Evolutionary conservation across 2,797 vertebrate genomes (phyloP).

Genomic region (Girardinus metallicus): DNA sequence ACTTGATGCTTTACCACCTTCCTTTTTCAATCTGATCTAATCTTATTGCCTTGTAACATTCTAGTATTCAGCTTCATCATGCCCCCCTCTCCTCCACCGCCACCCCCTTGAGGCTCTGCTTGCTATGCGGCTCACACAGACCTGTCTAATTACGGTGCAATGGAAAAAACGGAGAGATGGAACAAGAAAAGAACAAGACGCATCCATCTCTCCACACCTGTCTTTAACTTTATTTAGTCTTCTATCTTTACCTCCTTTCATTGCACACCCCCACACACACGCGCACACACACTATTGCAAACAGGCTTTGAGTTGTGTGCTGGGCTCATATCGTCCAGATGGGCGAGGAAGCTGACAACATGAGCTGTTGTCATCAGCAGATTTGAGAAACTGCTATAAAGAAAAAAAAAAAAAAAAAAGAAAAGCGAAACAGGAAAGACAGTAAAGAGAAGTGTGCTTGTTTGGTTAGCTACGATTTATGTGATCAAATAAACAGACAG

Average conservation of each 20-base stretch:
- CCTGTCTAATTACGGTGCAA: constrained; percentile 72
- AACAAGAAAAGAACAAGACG: constrained; percentile 54
- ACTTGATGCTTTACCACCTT: constrained; percentile 42
- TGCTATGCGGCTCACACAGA: constrained; percentile 69
- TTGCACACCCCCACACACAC: background rate
- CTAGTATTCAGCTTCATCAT: constrained; percentile 60
- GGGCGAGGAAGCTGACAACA: constrained; percentile 53
- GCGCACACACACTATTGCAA: background rate
- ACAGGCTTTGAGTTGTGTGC: constrained; percentile 13
- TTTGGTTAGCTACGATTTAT: background rate
- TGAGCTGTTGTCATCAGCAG: constrained; percentile 65
- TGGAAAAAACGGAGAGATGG: constrained; percentile 11
- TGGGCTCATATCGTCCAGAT: constrained; percentile 64
- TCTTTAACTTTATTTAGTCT: constrained; percentile 12
- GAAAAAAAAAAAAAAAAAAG: constrained; percentile 6
- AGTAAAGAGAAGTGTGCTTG: constrained; percentile 4
- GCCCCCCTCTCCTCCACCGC: constrained; percentile 18
- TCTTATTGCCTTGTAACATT: constrained; percentile 49
- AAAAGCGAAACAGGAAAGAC: constrained; percentile 5
- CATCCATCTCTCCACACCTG: constrained; percentile 30
- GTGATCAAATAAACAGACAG: background rate
- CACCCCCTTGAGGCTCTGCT: constrained; percentile 50
- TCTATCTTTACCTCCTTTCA: constrained; percentile 7
- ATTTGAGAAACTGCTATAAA: constrained; percentile 46
- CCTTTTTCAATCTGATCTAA: constrained; percentile 51